Evolutionary conservation across 2,797 vertebrate genomes (phyloP).

Genomic region (Avahi laniger): DNA sequence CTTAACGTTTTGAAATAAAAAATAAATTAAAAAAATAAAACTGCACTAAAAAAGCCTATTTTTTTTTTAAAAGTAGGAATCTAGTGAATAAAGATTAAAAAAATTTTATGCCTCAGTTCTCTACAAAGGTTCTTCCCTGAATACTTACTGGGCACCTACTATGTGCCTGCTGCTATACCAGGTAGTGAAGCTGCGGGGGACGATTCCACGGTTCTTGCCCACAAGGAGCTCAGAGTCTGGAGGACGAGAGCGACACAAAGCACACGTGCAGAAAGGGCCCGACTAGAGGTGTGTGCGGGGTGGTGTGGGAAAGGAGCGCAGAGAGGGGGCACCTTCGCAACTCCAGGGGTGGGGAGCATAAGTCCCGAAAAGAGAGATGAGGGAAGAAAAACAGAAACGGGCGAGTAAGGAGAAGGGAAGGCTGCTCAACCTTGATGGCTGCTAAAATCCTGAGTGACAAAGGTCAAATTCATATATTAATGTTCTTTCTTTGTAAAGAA

Average conservation of each 20-base stretch:
- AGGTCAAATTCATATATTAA: constrained; percentile 1
- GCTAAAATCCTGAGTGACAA: not conserved
- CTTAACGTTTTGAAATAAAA: not conserved
- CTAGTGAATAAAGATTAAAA: not conserved
- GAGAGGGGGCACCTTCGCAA: not conserved
- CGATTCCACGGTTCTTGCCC: not conserved
- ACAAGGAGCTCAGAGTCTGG: not conserved
- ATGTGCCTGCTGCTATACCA: not conserved
- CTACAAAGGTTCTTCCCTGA: not conserved
- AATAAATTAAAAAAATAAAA: not conserved
- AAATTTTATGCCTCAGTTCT: not conserved
- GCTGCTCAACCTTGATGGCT: not conserved
- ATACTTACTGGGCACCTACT: not conserved
- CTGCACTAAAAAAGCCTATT: not conserved
- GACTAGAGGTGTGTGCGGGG: not conserved
- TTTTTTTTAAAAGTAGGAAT: not conserved
- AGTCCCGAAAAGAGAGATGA: not conserved
- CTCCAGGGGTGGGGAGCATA: not conserved
- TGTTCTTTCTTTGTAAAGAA: constrained; percentile 5
- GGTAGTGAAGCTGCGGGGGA: not conserved
- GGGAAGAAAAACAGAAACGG: not conserved
- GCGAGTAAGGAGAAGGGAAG: not conserved
- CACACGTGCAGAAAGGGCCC: not conserved
- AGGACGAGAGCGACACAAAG: not conserved
- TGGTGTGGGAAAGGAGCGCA: not conserved